Conservation (phyloP, 2,888 invertebrate genomes). For the Epistrophe eligans region DNA sequence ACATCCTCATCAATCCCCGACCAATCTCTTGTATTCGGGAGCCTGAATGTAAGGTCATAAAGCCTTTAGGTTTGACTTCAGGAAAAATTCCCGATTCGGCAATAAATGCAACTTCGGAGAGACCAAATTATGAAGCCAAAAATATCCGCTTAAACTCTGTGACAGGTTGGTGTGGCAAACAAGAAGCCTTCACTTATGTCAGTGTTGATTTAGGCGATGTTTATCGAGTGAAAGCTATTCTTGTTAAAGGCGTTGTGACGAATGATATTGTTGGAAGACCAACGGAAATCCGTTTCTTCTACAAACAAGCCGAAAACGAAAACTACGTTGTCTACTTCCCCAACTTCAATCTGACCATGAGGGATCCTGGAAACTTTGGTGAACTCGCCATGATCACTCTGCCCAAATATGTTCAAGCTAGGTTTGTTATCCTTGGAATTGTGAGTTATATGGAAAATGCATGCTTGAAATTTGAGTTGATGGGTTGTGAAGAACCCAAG, state of each 20-base stretch:
- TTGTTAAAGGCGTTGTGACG: slow-evolving; percentile 97
- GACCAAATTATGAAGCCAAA: slow-evolving; percentile 95
- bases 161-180: slow-evolving; percentile 98
- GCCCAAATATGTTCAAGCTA: slow-evolving; percentile 96
- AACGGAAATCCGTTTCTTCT: slow-evolving; percentile 98
- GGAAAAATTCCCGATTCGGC: slow-evolving; percentile 97
- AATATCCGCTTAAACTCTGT: slow-evolving; percentile 96
- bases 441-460: slow-evolving; percentile 98
- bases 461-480: slow-evolving; percentile 96
- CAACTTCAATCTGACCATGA: slow-evolving; percentile 96
- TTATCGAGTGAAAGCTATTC: slow-evolving; percentile 95
- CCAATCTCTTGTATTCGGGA: slow-evolving; percentile 96
- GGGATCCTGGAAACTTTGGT: slow-evolving; percentile 98
- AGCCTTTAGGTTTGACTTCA: slow-evolving; percentile 94
- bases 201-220: slow-evolving; percentile 97
- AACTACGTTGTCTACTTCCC: slow-evolving; percentile 99
- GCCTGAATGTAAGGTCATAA: slow-evolving; percentile 96
- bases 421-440: slow-evolving; percentile 97
- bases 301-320: slow-evolving; percentile 96
- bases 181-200: slow-evolving; percentile 97
- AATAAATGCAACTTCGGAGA: slow-evolving; percentile 96
- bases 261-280: slow-evolving; percentile 97
- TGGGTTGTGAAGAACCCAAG: slow-evolving; percentile 96
- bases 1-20: slow-evolving; percentile 94
- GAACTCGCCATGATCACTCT: slow-evolving; percentile 98